Evolutionary conservation across 2,797 vertebrate genomes (phyloP).

Genomic region (Meriones psammophilus): DNA sequence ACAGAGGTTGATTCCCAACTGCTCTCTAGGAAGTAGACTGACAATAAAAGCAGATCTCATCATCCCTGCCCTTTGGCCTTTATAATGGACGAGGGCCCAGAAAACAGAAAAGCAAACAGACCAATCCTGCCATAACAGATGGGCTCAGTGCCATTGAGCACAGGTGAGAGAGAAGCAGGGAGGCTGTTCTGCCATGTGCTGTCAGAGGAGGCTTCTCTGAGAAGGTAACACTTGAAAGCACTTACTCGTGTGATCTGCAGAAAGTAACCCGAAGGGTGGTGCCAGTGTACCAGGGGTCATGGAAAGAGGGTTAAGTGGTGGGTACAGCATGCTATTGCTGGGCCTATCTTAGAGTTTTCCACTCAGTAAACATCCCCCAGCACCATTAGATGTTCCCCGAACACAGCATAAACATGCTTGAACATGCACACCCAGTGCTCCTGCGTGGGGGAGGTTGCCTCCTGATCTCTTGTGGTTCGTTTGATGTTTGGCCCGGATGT

Average conservation of each 20-base stretch:
- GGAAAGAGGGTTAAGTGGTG: background rate
- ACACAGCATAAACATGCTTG: background rate
- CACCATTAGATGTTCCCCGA: background rate
- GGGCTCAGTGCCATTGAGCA: background rate
- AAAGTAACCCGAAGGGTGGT: background rate
- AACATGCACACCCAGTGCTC: background rate
- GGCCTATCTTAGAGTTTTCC: background rate
- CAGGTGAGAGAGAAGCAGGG: background rate
- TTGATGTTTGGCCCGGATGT: background rate
- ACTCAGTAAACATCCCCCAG: background rate
- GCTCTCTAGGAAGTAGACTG: background rate
- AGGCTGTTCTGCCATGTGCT: background rate
- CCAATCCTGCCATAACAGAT: background rate
- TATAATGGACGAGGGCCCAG: background rate
- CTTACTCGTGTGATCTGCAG: background rate
- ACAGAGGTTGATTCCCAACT: background rate
- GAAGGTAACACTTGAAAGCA: background rate
- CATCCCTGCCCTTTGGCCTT: background rate
- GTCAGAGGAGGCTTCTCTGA: slow-evolving; percentile 12
- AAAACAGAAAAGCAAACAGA: background rate
- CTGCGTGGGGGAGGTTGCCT: background rate
- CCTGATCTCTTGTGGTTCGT: background rate
- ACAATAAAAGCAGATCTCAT: background rate
- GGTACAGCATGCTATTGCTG: background rate
- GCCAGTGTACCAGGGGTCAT: too few relatives aligned